These are phyloP conservation scores for Hypomesus transpacificus DNA, from an alignment of 2,113 vertebrate species.

Conservation along the genomic window DNA sequence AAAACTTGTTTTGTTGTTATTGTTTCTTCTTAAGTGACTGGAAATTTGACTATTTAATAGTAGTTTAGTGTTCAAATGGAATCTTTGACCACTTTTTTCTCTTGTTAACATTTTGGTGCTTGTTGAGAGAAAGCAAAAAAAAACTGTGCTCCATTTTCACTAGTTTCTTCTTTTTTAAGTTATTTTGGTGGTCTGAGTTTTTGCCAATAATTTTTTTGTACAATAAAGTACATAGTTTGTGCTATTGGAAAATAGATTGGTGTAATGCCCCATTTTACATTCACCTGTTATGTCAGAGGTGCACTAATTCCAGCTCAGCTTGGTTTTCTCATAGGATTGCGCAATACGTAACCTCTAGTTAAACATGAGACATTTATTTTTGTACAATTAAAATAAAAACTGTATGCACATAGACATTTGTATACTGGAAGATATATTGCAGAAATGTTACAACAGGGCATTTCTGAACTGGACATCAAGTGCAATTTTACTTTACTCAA, in stretches of 20 bases:
- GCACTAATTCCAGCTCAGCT: no score
- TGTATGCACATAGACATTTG: slow-evolving; percentile 44
- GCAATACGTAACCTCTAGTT: background rate
- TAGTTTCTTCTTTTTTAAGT: slow-evolving; percentile 67
- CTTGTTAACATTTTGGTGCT: slow-evolving; percentile 74
- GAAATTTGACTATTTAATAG: slow-evolving; percentile 73
- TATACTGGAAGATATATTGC: slow-evolving; percentile 48
- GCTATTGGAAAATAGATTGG: slow-evolving; percentile 65
- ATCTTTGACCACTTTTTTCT: slow-evolving; percentile 74
- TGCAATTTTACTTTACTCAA: slow-evolving; percentile 52
- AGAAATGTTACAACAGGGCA: slow-evolving; percentile 51
- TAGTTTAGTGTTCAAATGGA: slow-evolving; percentile 71
- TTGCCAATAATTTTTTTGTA: slow-evolving; percentile 82
- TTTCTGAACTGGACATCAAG: slow-evolving; percentile 48
- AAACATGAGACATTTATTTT: slow-evolving; percentile 63
- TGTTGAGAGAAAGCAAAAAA: slow-evolving; percentile 74
- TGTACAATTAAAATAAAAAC: slow-evolving; percentile 49
- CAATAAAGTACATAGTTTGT: slow-evolving; percentile 83
- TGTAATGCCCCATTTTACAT: slow-evolving; percentile 5
- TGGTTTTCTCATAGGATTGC: no score
- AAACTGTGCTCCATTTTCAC: slow-evolving; percentile 72
- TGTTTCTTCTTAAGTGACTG: slow-evolving; percentile 68
- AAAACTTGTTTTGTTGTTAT: slow-evolving; percentile 67
- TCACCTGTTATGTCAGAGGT: no score
- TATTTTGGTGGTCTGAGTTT: slow-evolving; percentile 76